Evolutionary conservation across 2,113 vertebrate species (phyloP).

Genomic region (Sterrhoptilus dennistouni): DNA sequence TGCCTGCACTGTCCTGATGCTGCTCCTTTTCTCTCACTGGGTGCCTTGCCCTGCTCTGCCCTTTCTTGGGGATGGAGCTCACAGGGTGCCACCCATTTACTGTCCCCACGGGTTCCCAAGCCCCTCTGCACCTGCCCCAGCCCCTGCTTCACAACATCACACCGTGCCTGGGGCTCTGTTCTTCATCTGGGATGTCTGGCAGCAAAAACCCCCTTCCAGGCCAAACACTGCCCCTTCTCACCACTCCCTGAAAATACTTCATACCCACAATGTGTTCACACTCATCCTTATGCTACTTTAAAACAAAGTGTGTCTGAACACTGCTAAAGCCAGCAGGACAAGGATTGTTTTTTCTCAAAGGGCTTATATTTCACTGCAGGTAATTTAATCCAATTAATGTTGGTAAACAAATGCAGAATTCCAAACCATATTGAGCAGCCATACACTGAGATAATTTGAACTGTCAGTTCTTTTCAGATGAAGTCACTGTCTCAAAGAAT

Average conservation of each 20-base stretch:
- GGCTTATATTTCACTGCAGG: conserved; percentile 5
- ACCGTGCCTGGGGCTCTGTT: neutral
- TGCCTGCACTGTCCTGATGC: neutral
- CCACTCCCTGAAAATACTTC: neutral
- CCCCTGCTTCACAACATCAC: neutral
- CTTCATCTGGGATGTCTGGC: neutral
- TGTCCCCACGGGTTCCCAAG: fast-evolving
- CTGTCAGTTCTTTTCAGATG: conserved; percentile 18
- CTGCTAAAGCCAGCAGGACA: neutral
- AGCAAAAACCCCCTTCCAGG: neutral
- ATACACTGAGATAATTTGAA: neutral
- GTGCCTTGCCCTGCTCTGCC: neutral
- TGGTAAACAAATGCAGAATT: conserved; percentile 34
- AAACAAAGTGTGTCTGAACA: neutral
- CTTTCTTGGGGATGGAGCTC: neutral
- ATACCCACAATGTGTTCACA: neutral
- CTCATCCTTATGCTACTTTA: neutral
- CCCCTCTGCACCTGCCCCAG: neutral
- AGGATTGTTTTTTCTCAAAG: neutral
- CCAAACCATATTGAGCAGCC: neutral
- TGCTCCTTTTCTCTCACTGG: neutral
- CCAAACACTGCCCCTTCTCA: neutral
- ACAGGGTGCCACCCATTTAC: neutral
- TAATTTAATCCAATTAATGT: conserved; percentile 42
- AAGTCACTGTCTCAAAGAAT: conserved; percentile 22